Conservation (phyloP, 1,140 invertebrate species). For the Drosophila virilis region DNA sequence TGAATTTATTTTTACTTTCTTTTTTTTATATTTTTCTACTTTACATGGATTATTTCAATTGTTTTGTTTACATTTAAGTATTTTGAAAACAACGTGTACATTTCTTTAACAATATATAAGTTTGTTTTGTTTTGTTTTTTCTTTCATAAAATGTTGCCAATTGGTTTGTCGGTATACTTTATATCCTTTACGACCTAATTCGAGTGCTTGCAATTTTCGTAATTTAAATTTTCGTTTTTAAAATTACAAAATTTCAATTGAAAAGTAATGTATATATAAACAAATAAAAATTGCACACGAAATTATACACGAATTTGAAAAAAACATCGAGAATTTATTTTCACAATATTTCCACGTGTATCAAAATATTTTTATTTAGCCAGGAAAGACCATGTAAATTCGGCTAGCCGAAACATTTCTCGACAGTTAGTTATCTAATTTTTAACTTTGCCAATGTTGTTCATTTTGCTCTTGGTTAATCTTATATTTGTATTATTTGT, state of each 20-base stretch:
- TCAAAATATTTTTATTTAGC: neutral
- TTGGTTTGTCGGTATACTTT: constrained; percentile 73
- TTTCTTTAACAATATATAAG: constrained; percentile 66
- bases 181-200: constrained; percentile 81
- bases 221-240: constrained; percentile 7
- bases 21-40: constrained; percentile 50
- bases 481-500: constrained; percentile 21
- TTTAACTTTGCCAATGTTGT: constrained; percentile 38
- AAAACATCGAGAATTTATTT: constrained; percentile 26
- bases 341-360: constrained; percentile 5
- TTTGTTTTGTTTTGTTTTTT: constrained; percentile 33
- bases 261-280: constrained; percentile 15
- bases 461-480: constrained; percentile 38
- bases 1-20: constrained; percentile 28
- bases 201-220: constrained; percentile 58
- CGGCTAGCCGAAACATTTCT: constrained; percentile 29
- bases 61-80: constrained; percentile 31
- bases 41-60: constrained; percentile 38
- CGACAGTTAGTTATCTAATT: constrained; percentile 11
- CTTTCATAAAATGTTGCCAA: constrained; percentile 48
- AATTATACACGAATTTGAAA: constrained; percentile 34
- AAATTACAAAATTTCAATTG: constrained; percentile 17
- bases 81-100: constrained; percentile 50
- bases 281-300: constrained; percentile 71
- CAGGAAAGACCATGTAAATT: constrained; percentile 17